Percentiles rank a stretch among this genome's conserved stretches.
These are phyloP conservation scores for Laothoe populi DNA, from an alignment of 2,888 invertebrate species.

Conservation along the genomic window DNA sequence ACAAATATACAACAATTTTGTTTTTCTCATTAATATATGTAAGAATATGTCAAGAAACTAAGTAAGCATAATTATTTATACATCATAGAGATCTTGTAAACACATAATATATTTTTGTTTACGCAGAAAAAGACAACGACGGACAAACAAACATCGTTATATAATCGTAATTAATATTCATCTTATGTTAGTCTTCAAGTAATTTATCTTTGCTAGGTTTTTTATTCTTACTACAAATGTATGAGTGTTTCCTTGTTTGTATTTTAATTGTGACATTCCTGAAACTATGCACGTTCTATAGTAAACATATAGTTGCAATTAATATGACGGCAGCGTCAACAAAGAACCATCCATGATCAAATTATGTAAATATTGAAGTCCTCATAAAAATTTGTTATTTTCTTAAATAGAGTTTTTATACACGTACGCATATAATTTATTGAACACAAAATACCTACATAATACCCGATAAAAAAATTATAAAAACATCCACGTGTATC, in stretches of 20 bases:
- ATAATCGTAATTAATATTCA: conserved; percentile 52
- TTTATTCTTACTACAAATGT: conserved; percentile 47
- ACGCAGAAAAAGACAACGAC: conserved; percentile 18
- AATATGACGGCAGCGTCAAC: not conserved
- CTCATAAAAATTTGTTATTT: conserved; percentile 8
- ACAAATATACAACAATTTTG: too few species aligned
- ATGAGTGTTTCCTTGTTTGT: conserved; percentile 47
- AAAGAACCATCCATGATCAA: not conserved
- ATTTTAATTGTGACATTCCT: conserved; percentile 41
- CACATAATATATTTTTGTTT: conserved; percentile 20
- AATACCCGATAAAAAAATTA: conserved; percentile 33
- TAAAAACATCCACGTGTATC: conserved; percentile 35
- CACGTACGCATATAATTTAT: not conserved
- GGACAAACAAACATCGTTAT: conserved; percentile 46
- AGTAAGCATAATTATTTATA: not conserved
- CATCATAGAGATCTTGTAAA: conserved; percentile 3
- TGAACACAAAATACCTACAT: conserved; percentile 27
- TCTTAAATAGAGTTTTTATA: not conserved
- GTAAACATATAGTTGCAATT: conserved; percentile 43
- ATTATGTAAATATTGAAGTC: not conserved
- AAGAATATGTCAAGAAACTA: too few species aligned
- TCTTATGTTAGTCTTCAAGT: conserved; percentile 43
- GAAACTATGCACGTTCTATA: conserved; percentile 59
- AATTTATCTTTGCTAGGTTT: conserved; percentile 42
- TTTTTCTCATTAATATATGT: too few species aligned